Percentiles rank a stretch among this genome's conserved stretches.
These are phyloP conservation scores for Pristiophorus japonicus DNA, from an alignment of 2,113 vertebrate species.

Conservation along the genomic window DNA sequence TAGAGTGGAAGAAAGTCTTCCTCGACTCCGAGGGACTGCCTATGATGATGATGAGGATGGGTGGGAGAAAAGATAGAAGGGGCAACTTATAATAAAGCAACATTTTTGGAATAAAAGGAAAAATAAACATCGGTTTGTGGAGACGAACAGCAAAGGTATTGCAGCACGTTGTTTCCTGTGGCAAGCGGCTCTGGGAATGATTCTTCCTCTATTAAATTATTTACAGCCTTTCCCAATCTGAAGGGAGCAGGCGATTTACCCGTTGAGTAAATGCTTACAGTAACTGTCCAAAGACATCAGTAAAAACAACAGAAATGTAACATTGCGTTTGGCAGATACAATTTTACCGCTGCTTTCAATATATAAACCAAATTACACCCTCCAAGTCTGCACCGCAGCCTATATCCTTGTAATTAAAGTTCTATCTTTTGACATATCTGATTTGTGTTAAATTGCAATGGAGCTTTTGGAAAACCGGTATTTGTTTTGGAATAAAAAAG, in stretches of 20 bases:
- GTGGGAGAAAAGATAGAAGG: no score
- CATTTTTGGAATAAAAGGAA: no score
- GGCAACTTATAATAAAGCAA: no score
- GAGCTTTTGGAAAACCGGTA: background rate
- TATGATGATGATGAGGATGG: no score
- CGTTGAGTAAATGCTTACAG: background rate
- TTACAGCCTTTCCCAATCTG: background rate
- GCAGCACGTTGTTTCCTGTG: background rate
- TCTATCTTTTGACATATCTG: background rate
- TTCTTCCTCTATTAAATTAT: conserved; percentile 8
- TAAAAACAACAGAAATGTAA: background rate
- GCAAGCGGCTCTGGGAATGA: background rate
- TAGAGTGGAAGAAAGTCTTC: no score
- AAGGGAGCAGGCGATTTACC: background rate
- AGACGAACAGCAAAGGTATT: background rate
- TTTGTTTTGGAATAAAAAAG: background rate
- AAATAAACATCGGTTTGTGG: background rate
- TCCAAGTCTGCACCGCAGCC: background rate
- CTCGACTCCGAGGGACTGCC: no score
- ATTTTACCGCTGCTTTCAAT: background rate
- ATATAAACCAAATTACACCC: background rate
- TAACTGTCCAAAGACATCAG: background rate
- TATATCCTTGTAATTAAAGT: background rate
- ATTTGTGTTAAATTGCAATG: background rate
- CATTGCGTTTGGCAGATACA: background rate